Base-by-base conservation (phyloP, 2,888 invertebrate species). In the Stenchaetothrips biformis region DNA sequence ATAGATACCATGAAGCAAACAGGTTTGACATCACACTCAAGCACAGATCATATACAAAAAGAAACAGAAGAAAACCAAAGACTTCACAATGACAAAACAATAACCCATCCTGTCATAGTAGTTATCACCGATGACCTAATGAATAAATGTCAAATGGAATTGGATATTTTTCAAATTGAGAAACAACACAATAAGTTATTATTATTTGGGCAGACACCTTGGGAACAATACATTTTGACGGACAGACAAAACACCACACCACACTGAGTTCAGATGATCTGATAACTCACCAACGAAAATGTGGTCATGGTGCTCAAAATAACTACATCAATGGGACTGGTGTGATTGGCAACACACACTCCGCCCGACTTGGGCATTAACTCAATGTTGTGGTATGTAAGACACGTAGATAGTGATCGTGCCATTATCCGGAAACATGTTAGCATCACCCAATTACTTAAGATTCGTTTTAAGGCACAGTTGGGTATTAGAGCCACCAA, bases 341-440 rank as follows among this genome's bases (percentile, higher is more conserved):
- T 98, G 88, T 99, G 98, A 89, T 99, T 98, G 82, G 98, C 97
- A 80, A 98, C 98, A 88, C 97, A 98, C 86, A 98, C 94, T 25
- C 96, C 95, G 84, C 93, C 93, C 82, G 87, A 86, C 83, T 89
- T 90, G 9, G 98, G 97, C 86, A 90, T 91, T 87, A 95, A 92
- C 84, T 96, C 90, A 82, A 89, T 89, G 88, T 93, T 93, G 88
- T 95, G 93, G 85, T 91, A 90, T 13, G 87, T 90, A 74, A 92
- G 89, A 47, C 91, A 88, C 80, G 90, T 89, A 27, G 96, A 95
- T 82, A 96, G 88, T 13, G 93, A 92, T 79, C 95, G 89, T 80
- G 92, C 90, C 83, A 97, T 87, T 62, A 97, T 91, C 80, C 97
- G 90, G 86, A 95, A 94, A 79, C 92, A 91, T 84, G 93, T 91